phyloP scores from a whole-genome alignment of 2,113 vertebrate genomes.

The Catharus minimus region DNA sequence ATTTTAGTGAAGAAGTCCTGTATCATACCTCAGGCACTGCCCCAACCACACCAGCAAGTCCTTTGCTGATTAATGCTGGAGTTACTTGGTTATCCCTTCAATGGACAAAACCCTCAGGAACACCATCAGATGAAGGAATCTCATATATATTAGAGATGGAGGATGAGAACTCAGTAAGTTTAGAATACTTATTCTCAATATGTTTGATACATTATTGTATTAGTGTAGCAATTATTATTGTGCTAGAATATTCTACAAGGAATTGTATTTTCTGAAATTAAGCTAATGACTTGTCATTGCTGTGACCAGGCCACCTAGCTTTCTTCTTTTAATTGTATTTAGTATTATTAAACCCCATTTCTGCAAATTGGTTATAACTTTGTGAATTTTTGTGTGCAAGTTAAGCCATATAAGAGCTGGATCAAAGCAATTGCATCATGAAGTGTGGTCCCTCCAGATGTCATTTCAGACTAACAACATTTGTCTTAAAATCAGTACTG shows the following conservation, averaged over 20 bases:
- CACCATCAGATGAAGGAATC: conserved; percentile 93
- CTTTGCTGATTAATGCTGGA: conserved; percentile 86
- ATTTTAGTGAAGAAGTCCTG: conserved; percentile 93
- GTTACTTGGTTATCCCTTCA: conserved; percentile 91
- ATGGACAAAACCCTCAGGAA: conserved; percentile 91
- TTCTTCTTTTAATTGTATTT: neutral
- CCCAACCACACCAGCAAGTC: conserved; percentile 89
- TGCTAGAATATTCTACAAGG: neutral
- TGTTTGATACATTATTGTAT: neutral
- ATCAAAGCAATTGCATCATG: neutral
- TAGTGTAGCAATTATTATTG: neutral
- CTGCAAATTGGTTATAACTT: neutral
- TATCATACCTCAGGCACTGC: conserved; percentile 97
- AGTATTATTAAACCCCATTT: neutral
- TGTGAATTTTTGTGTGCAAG: neutral
- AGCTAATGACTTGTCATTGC: neutral
- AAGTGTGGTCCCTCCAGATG: neutral
- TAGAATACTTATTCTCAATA: conserved; percentile 47
- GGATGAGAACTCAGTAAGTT: conserved; percentile 92
- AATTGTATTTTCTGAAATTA: neutral
- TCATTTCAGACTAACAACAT: neutral
- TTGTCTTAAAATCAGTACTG: neutral
- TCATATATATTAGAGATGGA: conserved; percentile 97
- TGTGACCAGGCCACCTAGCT: neutral
- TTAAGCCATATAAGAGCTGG: neutral